Evolutionary conservation across 2,888 invertebrate genomes (phyloP).

Genomic region (Caenorhabditis sp.): DNA sequence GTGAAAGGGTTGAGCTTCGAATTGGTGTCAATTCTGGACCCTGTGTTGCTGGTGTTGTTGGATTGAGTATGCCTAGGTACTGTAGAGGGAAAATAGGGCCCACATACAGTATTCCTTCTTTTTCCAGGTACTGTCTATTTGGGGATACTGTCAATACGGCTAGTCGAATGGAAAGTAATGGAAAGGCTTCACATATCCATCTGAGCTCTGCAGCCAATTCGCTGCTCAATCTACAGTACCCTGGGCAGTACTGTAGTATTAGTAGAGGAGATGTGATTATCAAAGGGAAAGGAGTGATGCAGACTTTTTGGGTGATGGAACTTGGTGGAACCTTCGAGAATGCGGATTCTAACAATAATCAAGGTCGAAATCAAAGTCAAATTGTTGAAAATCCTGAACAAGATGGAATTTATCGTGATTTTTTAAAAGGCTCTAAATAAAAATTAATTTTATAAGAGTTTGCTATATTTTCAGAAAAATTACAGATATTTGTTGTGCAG

Average conservation of each 20-base stretch:
- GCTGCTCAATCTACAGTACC: slow-evolving; percentile 43
- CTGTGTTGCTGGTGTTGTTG: slow-evolving; percentile 54
- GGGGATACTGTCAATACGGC: slow-evolving; percentile 67
- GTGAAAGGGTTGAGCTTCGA: slow-evolving; percentile 55
- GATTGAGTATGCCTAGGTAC: slow-evolving; percentile 56
- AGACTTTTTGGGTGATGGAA: slow-evolving; percentile 20
- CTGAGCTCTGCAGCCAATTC: slow-evolving; percentile 51
- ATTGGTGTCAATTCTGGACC: slow-evolving; percentile 59
- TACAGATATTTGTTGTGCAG: too few relatives aligned
- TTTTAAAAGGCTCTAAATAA: too few relatives aligned
- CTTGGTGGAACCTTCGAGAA: not conserved
- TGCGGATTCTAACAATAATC: not conserved
- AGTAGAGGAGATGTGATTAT: slow-evolving; percentile 62
- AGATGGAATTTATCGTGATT: too few relatives aligned
- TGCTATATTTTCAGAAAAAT: too few relatives aligned
- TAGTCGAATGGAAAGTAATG: slow-evolving; percentile 61
- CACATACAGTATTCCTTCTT: not conserved
- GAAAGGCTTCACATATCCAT: slow-evolving; percentile 57
- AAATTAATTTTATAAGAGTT: too few relatives aligned
- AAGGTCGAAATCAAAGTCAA: not conserved
- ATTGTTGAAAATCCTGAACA: not conserved
- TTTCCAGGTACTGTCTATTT: slow-evolving; percentile 56
- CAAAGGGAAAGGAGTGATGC: slow-evolving; percentile 29
- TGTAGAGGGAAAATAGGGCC: too few relatives aligned
- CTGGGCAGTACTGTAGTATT: slow-evolving; percentile 55